A percentile compares a stretch with the other conserved stretches of the same genome.
phyloP scores from a whole-genome alignment of 2,888 invertebrate species.

The Rhimphoctona megacephalus region DNA sequence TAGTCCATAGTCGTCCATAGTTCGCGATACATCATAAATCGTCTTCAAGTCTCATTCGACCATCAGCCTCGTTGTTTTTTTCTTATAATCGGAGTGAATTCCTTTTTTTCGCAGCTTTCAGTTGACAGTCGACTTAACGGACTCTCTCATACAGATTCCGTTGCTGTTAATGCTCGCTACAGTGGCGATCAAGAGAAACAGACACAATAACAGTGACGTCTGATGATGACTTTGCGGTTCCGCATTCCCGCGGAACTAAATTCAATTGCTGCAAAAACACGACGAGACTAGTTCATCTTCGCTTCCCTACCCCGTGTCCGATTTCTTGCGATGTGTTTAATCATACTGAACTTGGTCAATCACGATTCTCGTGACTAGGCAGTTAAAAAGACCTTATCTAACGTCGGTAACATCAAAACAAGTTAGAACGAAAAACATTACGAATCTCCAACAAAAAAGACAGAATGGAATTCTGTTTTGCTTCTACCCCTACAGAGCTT shows the following conservation, averaged over 20 bases:
- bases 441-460: background rate
- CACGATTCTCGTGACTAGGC: slow-evolving; percentile 14
- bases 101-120: slow-evolving; percentile 6
- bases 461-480: slow-evolving; percentile 14
- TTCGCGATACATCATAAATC: background rate
- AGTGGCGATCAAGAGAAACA: slow-evolving; percentile 7
- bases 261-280: slow-evolving; percentile 56
- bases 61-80: slow-evolving; percentile 8
- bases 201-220: slow-evolving; percentile 30
- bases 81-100: slow-evolving; percentile 28
- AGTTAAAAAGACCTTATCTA: background rate
- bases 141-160: background rate
- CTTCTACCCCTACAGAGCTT: background rate
- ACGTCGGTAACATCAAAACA: background rate
- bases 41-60: background rate
- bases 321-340: slow-evolving; percentile 32
- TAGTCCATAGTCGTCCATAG: background rate
- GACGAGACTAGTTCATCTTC: background rate
- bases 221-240: slow-evolving; percentile 59
- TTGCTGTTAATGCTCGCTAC: slow-evolving; percentile 11
- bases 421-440: background rate
- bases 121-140: slow-evolving; percentile 43
- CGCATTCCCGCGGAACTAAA: slow-evolving; percentile 64
- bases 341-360: slow-evolving; percentile 27
- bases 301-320: too few relatives aligned